Percentiles rank a stretch among this genome's conserved stretches.
Evolutionary conservation across 30 jellyfish, hydroid and myxozoan genomes (phyloP).

Genomic region (Pelagia noctiluca): DNA sequence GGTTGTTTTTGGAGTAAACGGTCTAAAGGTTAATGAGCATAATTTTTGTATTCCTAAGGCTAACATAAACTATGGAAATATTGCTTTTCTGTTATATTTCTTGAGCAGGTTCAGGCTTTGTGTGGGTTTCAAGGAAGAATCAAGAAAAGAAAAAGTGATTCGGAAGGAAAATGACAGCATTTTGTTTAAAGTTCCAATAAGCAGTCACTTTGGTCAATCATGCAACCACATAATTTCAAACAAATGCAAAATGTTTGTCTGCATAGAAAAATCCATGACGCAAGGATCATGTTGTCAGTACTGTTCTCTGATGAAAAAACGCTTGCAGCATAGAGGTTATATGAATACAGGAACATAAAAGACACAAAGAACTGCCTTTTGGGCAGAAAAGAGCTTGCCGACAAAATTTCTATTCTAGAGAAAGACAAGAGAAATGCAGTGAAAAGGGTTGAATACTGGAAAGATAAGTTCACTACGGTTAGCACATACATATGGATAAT

Average conservation of each 20-base stretch:
- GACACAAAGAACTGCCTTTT: constrained; percentile 5
- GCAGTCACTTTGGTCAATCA: constrained; percentile 3
- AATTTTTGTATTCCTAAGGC: neutral
- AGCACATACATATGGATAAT: neutral
- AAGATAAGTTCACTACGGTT: constrained; percentile 1
- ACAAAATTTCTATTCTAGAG: constrained; percentile 1
- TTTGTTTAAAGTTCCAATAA: neutral
- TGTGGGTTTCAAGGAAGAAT: constrained; percentile 1
- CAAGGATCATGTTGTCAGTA: constrained; percentile 5
- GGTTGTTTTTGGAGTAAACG: constrained; percentile 1
- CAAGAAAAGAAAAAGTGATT: neutral
- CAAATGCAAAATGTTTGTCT: constrained; percentile 2
- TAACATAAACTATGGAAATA: neutral
- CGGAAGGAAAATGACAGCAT: constrained; percentile 6
- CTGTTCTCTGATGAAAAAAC: constrained; percentile 1
- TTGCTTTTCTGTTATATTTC: constrained; percentile 1
- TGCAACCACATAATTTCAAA: constrained; percentile 2
- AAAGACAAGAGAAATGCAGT: neutral
- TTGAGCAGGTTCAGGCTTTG: constrained; percentile 3
- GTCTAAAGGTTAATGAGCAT: neutral
- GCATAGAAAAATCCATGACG: constrained; percentile 5
- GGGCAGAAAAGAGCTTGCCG: constrained; percentile 7
- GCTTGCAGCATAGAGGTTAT: neutral
- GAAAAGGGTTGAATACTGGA: constrained; percentile 1
- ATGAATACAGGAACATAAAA: neutral